Base-by-base conservation (phyloP, 2,113 vertebrate species). In the Balaenoptera acutorostrata region DNA sequence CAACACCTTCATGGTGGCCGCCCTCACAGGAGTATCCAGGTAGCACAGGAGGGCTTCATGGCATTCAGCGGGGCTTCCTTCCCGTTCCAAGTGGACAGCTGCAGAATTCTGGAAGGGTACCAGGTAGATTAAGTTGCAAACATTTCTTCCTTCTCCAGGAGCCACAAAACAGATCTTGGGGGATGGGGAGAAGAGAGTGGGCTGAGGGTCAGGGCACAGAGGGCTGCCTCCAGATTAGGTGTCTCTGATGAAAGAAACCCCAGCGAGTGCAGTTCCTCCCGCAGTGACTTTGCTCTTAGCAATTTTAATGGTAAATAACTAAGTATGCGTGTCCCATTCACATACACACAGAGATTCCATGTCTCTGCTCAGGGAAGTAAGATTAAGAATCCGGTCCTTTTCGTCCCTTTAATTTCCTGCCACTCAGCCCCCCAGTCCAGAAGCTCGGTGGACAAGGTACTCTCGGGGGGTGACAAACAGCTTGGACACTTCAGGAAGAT, bases 281-380 rank as follows among this genome's bases (percentile, higher is more conserved):
- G 29, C 46, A 21, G 17, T 1, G n/a, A 31, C 21, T 46, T 29
- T 33, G 46, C 64, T 1, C 1, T 46, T 36, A 5, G 10, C 31
- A 9, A 2, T 52, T 44, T 66, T 33, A 9, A 9, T 57, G 39
- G 27, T 27, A n/a, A 89, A 44, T 15, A 29, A 41, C 12, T 29
- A n/a, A 64, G 21, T 14, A 1, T 15, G 15, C 0, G 0, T 10
- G 59, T 41, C 15, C 3, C 14, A 3, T 41, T 75, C 52, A 41
- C 5, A 27, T 12, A 23, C 13, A 20, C 18, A 4, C 1, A 1
- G 25, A 29, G 55, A 18, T 27, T 20, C 11, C 27, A 3, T 29
- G 31, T 41, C 13, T 95, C 74, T 5, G 1, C 3, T 8, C 31
- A 68, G 69, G 87, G 33, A 44, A 23, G 71, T 25, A 6, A 68